phyloP scores from a whole-genome alignment of 2,888 invertebrate species.

The Phyto melanocephala region DNA sequence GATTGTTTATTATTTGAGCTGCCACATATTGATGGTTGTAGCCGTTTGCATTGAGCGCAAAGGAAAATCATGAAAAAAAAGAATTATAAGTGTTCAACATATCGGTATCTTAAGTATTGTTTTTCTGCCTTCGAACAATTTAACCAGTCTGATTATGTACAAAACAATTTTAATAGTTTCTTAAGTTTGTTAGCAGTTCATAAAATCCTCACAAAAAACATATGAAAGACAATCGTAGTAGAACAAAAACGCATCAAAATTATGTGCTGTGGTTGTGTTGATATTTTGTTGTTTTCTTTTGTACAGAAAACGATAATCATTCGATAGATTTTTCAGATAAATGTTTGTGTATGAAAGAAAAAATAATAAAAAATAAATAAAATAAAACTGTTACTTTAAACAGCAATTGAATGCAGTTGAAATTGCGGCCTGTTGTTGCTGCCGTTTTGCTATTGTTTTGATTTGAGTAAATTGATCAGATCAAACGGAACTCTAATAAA shows the following conservation, averaged over 20 bases:
- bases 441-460: slow-evolving; percentile 40
- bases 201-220: slow-evolving; percentile 7
- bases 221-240: background rate
- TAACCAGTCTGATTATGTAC: slow-evolving; percentile 38
- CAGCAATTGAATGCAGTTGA: slow-evolving; percentile 69
- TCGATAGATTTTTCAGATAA: slow-evolving; percentile 4
- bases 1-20: slow-evolving; percentile 51
- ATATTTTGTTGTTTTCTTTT: slow-evolving; percentile 12
- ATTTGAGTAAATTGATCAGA: slow-evolving; percentile 61
- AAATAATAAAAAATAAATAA: background rate
- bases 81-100: slow-evolving; percentile 34
- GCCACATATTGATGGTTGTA: slow-evolving; percentile 38
- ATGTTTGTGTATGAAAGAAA: background rate
- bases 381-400: slow-evolving; percentile 59
- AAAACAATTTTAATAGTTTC: slow-evolving; percentile 56
- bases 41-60: slow-evolving; percentile 1
- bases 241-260: slow-evolving; percentile 29
- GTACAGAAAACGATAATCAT: slow-evolving; percentile 39
- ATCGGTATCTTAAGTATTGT: slow-evolving; percentile 15
- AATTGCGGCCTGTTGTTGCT: slow-evolving; percentile 35
- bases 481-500: slow-evolving; percentile 65
- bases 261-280: slow-evolving; percentile 6
- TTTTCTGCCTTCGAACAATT: slow-evolving; percentile 20
- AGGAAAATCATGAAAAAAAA: background rate
- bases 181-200: slow-evolving; percentile 55